Conservation (phyloP, 2,797 vertebrate species). For the Myripristis jacobus region DNA sequence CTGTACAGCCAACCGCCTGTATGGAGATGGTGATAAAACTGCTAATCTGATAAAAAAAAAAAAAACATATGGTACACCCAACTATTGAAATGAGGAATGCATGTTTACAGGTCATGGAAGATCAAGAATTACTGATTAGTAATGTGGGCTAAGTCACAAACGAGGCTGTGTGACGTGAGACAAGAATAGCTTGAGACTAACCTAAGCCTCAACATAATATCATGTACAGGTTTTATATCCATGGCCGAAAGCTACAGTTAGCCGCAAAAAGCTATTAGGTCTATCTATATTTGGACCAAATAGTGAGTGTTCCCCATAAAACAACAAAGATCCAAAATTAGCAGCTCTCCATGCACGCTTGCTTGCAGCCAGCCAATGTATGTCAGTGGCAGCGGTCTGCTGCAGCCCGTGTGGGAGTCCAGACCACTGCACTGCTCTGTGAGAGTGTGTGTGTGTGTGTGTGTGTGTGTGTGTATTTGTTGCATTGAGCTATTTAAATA, state of each 20-base stretch:
- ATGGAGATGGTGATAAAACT: too few relatives aligned
- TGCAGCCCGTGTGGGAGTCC: constrained; percentile 17
- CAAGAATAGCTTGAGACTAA: too few relatives aligned
- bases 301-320: constrained; percentile 1
- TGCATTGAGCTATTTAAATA: constrained; percentile 34
- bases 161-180: neutral
- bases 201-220: too few relatives aligned
- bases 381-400: constrained; percentile 45
- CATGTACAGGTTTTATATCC: neutral
- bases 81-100: too few relatives aligned
- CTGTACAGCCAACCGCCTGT: too few relatives aligned
- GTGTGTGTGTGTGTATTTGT: neutral
- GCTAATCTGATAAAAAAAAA: neutral
- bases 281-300: constrained; percentile 28
- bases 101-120: neutral
- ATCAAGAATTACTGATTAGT: neutral
- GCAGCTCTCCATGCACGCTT: constrained; percentile 20
- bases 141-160: neutral
- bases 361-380: constrained; percentile 28
- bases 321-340: constrained; percentile 37
- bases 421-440: constrained; percentile 18
- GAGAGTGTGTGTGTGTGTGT: constrained; percentile 2
- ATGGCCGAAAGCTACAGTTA: neutral
- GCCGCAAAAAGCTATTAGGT: constrained; percentile 1
- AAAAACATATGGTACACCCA: too few relatives aligned